Base-by-base conservation (phyloP, 2,113 vertebrate genomes). In the Bubalus kerabau region DNA sequence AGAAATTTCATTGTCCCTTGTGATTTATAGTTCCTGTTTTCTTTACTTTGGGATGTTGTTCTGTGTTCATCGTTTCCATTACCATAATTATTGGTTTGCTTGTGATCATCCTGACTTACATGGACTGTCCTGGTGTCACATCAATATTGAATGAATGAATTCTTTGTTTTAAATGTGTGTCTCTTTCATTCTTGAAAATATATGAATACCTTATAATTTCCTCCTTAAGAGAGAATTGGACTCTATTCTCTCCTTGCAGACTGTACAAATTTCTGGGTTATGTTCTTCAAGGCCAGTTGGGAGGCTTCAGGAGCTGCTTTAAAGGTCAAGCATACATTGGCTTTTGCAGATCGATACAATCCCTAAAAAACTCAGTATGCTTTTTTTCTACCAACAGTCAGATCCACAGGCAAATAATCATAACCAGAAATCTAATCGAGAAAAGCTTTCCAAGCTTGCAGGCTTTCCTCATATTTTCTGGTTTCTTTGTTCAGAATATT, bases 241-340 rank as follows among this genome's bases (percentile, higher is more conserved):
- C 80, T 86, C 26, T 17, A 32, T 40, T 76, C 2, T 8, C 17
- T 36, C 59, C 7, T 92, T 80, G 19, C 30, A 88, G 12, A 62
- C 8, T 36, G 2, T 7, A 50, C 7, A 57, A 14, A 19, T 40
- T 60, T 84, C 28, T 90, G 52, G 24, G 46, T 60, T 85, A 60
- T 46, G 32, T 82, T 80, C 50, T 93, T 8, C 46, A 15, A 84
- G 62, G 17, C 36, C 43, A 59, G 28, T 67, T 57, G 46, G 24
- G 52, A 76, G 46, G 21, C 16, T 91, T 50, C 71, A 56, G 21
- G 21, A 74, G 40, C 76, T 92, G 43, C 40, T 71, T 87, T 87
- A 96, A 98, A 98, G 76, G 91, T 93, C 91, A 93, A 83, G 85
- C 11, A 57, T 32, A 54, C 21, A 80, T 9, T 87, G 43, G 11